Base-by-base conservation (phyloP, 37 sponge, comb jelly and placozoan genomes). In the Petrosia ficiformis region DNA sequence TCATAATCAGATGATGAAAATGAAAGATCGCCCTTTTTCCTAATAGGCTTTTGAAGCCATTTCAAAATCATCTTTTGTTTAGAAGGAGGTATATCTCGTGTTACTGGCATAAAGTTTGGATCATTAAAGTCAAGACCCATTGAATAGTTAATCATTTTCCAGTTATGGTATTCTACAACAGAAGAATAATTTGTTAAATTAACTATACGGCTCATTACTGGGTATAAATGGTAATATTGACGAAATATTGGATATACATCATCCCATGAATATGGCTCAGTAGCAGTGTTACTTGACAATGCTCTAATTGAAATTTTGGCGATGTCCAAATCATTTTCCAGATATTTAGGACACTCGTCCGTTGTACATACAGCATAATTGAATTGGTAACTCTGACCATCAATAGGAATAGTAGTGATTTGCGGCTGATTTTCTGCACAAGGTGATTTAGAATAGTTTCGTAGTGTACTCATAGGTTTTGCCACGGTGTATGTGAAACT, bases 91-190 rank as follows among this genome's bases (percentile, higher is more conserved):
- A 83, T 64, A 63, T 90, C 87, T 48, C 92, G 71, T 14, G 92
- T 78, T 3, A 66, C 71, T 33, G 92, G 92, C 92, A 90, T 90
- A 73, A 82, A 82, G 54, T 71, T 60, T 6, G 92, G 80, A n/a
- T 80, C 72, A 24, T 74, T 22, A 68, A 30, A 29, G 70, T 67
- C 41, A 73, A 38, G 37, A 83, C 14, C 25, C 63, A 61, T 11
- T 25, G 63, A 0, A 42, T 22, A 21, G 56, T 72, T 74, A 5
- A 85, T 33, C 11, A 73, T 32, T 8, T 66, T 44, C 3, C 77
- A 58, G 73, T 83, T 78, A 1, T 82, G 58, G 0, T 60, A 37
- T 34, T 42, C 6, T 4, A 54, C 74, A 1, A 86, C 83, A 64
- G 70, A 65, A 0, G 25, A 26, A 66, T 78, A 90, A 37, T 73